Conservation (phyloP, 2,113 vertebrate genomes). For the Archocentrus centrarchus region DNA sequence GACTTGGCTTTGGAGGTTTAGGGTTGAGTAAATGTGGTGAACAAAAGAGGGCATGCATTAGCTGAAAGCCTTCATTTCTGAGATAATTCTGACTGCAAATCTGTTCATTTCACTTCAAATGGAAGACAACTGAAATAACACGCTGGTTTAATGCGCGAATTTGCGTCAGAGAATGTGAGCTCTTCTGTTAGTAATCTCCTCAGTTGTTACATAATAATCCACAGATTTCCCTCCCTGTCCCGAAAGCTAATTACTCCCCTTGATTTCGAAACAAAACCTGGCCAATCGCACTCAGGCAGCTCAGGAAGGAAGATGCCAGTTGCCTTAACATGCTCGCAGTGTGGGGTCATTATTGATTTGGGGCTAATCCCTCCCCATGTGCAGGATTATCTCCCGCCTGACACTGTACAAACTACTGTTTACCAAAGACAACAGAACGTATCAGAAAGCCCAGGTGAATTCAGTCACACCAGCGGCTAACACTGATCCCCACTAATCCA, state of each 20-base stretch:
- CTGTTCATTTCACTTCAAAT: background rate
- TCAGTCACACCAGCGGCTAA: slow-evolving; percentile 41
- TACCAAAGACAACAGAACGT: slow-evolving; percentile 53
- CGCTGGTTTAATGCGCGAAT: background rate
- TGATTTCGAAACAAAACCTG: slow-evolving; percentile 18
- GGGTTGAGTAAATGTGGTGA: background rate
- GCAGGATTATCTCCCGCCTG: slow-evolving; percentile 54
- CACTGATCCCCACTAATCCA: slow-evolving; percentile 58
- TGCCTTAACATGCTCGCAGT: slow-evolving; percentile 23
- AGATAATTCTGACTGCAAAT: background rate
- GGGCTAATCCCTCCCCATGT: slow-evolving; percentile 52
- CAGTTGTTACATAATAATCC: slow-evolving; percentile 19
- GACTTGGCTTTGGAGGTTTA: background rate
- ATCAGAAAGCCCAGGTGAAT: slow-evolving; percentile 40
- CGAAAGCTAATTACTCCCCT: slow-evolving; percentile 22
- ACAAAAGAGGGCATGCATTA: background rate
- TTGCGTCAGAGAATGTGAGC: background rate
- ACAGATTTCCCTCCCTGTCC: slow-evolving; percentile 15
- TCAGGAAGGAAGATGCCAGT: slow-evolving; percentile 20
- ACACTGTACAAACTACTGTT: slow-evolving; percentile 53
- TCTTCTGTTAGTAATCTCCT: background rate
- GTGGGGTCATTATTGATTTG: slow-evolving; percentile 64
- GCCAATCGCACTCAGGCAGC: background rate
- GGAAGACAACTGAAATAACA: slow-evolving; percentile 7
- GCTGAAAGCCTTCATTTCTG: background rate